Base-by-base conservation (phyloP, 92 coral and sea anemone genomes). In the Galaxea fascicularis region DNA sequence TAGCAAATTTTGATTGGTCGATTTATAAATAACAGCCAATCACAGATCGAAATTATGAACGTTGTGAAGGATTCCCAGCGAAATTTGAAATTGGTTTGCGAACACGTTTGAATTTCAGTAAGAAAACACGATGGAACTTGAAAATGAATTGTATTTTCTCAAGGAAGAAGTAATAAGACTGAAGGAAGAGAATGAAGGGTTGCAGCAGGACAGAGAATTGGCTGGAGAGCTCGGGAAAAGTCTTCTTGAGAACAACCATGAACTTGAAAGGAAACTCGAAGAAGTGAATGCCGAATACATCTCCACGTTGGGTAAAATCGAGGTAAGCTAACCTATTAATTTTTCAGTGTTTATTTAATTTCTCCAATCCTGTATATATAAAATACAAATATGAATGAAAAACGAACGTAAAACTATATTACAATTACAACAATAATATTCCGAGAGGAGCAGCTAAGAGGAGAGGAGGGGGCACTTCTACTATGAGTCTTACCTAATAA, bases 151-250 rank as follows among this genome's bases (percentile, higher is more conserved):
- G 22, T 65, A 74, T 39, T 82, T 56, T 71, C 49, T 69, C 7
- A 69, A 68, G 31, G 78, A 86, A 45, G 88, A 87, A 75, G 25
- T 91, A 30, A 76, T 78, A 58, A 85, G 89, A 21, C 66, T 84
- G 52, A 90, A 80, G 69, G 88, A 83, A 59, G 95, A 92, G 56
- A 83, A 90, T 69, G 80, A 68, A 26, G 71, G 63, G 11, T 76
- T 95, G 39, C 91, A 83, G 27, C 87, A 90, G 30, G 93, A 95
- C 56, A 87, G 90, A 13, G 87, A 92, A 80, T 82, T 95, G 69
- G 97, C 98, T 21, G 98, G 94, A 8, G 89, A 95, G 68, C 84
- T 95, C 25, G 98, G 98, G 4, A 94, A 94, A 56, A 91, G 90
- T 41, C 89, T 94, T 31, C 89, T 95, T 12, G 93, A 95, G 85